Evolutionary conservation across 2,113 vertebrate genomes (phyloP).

Genomic region (Murina feae): DNA sequence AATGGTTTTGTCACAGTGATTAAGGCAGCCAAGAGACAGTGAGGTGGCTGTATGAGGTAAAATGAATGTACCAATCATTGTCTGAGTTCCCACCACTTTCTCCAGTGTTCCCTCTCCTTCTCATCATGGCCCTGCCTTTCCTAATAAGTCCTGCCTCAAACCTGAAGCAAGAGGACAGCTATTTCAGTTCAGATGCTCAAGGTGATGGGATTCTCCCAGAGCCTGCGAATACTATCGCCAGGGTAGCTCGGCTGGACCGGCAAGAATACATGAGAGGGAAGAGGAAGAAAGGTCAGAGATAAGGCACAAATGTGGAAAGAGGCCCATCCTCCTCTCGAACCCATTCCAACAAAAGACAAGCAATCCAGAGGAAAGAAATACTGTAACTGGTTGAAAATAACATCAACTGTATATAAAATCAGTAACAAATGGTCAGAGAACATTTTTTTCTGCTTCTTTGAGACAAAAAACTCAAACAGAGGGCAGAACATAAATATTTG

Average conservation of each 20-base stretch:
- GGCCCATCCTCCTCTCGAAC: neutral
- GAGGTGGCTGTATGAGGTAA: neutral
- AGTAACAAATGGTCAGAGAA: neutral
- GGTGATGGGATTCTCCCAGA: neutral
- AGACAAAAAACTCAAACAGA: neutral
- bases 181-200: neutral
- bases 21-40: neutral
- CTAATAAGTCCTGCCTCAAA: neutral
- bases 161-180: neutral
- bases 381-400: neutral
- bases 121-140: neutral
- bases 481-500: neutral
- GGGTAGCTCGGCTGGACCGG: neutral
- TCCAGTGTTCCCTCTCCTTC: neutral
- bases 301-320: neutral
- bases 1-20: slow-evolving; percentile 29
- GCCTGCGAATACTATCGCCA: fast-evolving
- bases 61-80: neutral
- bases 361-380: neutral
- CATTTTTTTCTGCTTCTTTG: neutral
- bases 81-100: neutral
- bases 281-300: neutral
- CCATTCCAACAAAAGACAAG: neutral
- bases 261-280: neutral
- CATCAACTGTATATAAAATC: neutral